Evolutionary conservation across 2,797 vertebrate genomes (phyloP).

Genomic region (Buceros bicornis): DNA sequence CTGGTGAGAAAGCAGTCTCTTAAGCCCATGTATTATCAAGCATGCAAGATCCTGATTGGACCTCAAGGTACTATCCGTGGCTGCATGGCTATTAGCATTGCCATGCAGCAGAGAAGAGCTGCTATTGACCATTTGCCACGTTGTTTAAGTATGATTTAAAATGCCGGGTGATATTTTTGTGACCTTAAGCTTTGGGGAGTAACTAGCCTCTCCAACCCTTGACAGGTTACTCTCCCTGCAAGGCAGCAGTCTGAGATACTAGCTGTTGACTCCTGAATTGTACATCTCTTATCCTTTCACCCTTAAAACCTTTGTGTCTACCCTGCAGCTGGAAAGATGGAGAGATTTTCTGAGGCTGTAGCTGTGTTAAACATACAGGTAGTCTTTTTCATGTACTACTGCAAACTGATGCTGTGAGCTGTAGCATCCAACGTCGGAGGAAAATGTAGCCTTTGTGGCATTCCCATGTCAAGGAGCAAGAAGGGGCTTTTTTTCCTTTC

Average conservation of each 20-base stretch:
- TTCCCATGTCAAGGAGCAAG: slow-evolving; percentile 11
- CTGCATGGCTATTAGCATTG: not conserved
- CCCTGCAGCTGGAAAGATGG: not conserved
- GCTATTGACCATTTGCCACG: not conserved
- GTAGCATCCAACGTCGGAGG: not conserved
- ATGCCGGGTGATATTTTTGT: not conserved
- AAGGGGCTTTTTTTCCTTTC: not conserved
- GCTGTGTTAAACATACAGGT: not conserved
- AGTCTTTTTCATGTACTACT: not conserved
- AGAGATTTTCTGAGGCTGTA: not conserved
- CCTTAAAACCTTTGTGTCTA: not conserved
- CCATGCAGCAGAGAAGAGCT: not conserved
- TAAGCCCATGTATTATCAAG: not conserved
- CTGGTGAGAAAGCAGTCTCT: not conserved
- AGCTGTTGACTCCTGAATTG: not conserved
- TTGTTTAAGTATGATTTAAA: not conserved
- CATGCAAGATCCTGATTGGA: not conserved
- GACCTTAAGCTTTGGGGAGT: not conserved
- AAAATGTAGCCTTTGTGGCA: not conserved
- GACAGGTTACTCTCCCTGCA: not conserved
- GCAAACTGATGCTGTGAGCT: not conserved
- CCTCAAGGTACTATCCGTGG: not conserved
- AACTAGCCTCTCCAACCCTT: not conserved
- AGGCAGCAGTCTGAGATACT: not conserved
- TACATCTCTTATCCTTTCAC: not conserved